These are phyloP conservation scores for Venusia cambrica DNA, from an alignment of 2,888 invertebrate species.

Conservation along the genomic window DNA sequence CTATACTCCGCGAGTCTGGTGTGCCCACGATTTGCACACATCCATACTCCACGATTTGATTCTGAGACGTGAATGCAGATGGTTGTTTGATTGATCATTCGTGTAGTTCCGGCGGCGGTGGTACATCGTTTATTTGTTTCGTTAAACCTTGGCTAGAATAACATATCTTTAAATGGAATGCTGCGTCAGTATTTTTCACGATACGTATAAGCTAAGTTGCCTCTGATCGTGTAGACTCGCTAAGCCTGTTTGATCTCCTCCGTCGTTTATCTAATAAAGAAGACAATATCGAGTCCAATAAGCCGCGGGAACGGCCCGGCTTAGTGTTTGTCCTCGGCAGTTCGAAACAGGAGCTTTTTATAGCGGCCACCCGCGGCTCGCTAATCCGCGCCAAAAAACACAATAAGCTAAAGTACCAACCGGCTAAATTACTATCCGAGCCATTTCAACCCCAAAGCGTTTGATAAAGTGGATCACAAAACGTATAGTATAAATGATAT, in stretches of 20 bases:
- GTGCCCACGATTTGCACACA: too few species aligned
- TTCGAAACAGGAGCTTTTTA: conserved; percentile 61
- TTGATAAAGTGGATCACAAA: conserved; percentile 80
- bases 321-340: conserved; percentile 48
- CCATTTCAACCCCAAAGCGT: conserved; percentile 72
- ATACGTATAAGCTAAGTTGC: neutral
- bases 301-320: conserved; percentile 44
- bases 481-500: conserved; percentile 75
- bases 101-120: neutral
- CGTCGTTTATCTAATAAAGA: conserved; percentile 31
- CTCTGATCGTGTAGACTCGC: neutral
- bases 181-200: neutral
- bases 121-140: conserved; percentile 4
- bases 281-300: conserved; percentile 48
- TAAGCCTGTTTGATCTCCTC: conserved; percentile 18
- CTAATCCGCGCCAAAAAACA: conserved; percentile 73
- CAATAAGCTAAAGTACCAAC: conserved; percentile 65
- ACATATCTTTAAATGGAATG: too few species aligned
- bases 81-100: conserved; percentile 1
- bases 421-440: conserved; percentile 70
- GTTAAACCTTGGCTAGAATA: too few species aligned
- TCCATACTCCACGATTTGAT: too few species aligned
- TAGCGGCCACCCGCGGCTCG: conserved; percentile 55
- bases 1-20: too few species aligned
- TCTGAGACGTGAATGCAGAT: conserved; percentile 22